Conservation (phyloP, 2,797 vertebrate genomes). For the Falco cherrug region DNA sequence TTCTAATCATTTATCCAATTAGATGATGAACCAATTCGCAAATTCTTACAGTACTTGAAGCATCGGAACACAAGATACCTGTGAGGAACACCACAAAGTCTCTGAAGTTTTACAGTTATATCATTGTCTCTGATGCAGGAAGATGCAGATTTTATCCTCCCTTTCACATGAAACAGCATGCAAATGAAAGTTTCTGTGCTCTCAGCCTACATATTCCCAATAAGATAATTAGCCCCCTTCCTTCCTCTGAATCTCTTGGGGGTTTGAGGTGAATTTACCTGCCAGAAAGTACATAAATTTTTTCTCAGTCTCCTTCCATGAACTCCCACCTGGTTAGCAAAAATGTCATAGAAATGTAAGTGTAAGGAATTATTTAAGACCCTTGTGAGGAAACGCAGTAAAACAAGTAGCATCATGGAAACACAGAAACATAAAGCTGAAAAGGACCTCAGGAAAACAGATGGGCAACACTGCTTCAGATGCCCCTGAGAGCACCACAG, state of each 20-base stretch:
- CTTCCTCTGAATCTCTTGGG: background rate
- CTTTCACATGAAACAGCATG: fast-evolving
- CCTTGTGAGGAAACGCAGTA: background rate
- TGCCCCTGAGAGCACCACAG: background rate
- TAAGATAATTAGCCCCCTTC: background rate
- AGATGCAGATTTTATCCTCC: background rate
- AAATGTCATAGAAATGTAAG: background rate
- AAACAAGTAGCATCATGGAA: background rate
- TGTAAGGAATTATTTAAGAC: background rate
- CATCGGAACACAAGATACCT: background rate
- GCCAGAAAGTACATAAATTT: background rate
- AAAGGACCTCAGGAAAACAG: background rate
- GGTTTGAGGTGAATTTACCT: background rate
- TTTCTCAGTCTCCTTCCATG: background rate
- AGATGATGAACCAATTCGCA: background rate
- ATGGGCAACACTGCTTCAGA: background rate
- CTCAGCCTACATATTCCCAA: background rate
- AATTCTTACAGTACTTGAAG: background rate
- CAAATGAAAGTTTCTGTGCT: background rate
- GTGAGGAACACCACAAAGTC: background rate
- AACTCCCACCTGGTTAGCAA: background rate
- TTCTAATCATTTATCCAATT: background rate
- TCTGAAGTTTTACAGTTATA: background rate
- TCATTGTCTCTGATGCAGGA: fast-evolving
- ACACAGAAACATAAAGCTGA: background rate